These are phyloP conservation scores for Phodopus roborovskii DNA, from an alignment of 2,113 vertebrate species.

Conservation along the genomic window DNA sequence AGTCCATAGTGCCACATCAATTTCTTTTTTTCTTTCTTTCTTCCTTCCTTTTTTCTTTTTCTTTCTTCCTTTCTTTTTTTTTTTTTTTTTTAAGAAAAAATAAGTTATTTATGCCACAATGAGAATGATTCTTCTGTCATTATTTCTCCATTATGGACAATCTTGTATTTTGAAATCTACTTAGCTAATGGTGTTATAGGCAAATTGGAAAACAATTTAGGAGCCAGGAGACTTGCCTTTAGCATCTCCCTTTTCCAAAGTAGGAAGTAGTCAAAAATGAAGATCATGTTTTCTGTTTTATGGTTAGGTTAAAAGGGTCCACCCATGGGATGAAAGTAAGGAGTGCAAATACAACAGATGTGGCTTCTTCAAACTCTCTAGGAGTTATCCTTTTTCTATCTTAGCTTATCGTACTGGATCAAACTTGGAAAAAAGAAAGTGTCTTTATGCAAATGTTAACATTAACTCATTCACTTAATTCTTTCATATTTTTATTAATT, in stretches of 20 bases:
- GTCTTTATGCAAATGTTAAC: not conserved
- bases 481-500: not conserved
- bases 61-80: too few relatives aligned
- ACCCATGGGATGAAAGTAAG: not conserved
- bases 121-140: not conserved
- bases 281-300: not conserved
- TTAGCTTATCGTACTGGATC: not conserved
- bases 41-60: too few relatives aligned
- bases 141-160: not conserved
- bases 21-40: too few relatives aligned
- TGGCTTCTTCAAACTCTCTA: not conserved
- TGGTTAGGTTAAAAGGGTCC: not conserved
- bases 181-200: not conserved
- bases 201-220: not conserved
- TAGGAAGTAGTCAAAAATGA: not conserved
- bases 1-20: not conserved
- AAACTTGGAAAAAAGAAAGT: not conserved
- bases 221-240: not conserved
- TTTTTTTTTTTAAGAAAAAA: not conserved
- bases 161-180: not conserved
- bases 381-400: not conserved
- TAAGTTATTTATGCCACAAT: not conserved
- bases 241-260: rapidly evolving
- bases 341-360: not conserved
- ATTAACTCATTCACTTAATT: not conserved